These are phyloP conservation scores for Dicrostonyx torquatus DNA, from an alignment of 2,797 vertebrate genomes.

Conservation along the genomic window DNA sequence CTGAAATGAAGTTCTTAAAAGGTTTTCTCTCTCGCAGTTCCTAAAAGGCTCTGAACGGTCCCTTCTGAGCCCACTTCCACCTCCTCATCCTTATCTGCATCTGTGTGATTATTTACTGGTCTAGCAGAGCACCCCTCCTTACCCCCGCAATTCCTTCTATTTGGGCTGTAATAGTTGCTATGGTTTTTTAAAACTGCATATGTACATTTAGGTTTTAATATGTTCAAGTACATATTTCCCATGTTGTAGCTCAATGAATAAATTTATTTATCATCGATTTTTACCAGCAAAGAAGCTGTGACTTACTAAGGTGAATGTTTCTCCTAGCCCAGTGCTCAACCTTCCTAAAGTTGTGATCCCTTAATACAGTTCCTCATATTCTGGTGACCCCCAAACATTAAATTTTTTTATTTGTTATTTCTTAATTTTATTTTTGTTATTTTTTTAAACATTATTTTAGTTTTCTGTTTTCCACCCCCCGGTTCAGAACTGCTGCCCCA, in stretches of 20 bases:
- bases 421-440: too few species aligned
- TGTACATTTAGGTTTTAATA: constrained; percentile 20
- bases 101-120: background rate
- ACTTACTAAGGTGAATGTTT: background rate
- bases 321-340: background rate
- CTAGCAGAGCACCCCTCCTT: background rate
- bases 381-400: background rate
- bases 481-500: background rate
- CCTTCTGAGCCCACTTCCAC: background rate
- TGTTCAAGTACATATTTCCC: background rate
- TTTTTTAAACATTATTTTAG: too few species aligned
- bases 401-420: background rate
- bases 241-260: background rate
- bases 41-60: background rate
- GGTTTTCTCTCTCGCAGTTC: background rate
- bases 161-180: background rate
- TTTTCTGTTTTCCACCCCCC: too few species aligned
- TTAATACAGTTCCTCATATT: background rate
- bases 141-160: background rate
- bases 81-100: background rate
- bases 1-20: background rate
- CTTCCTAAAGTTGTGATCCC: background rate
- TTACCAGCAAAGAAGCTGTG: background rate
- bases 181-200: background rate
- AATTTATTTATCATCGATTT: background rate